Evolutionary conservation across 1,140 invertebrate species (phyloP).

Genomic region (Sitodiplosis mosellana): DNA sequence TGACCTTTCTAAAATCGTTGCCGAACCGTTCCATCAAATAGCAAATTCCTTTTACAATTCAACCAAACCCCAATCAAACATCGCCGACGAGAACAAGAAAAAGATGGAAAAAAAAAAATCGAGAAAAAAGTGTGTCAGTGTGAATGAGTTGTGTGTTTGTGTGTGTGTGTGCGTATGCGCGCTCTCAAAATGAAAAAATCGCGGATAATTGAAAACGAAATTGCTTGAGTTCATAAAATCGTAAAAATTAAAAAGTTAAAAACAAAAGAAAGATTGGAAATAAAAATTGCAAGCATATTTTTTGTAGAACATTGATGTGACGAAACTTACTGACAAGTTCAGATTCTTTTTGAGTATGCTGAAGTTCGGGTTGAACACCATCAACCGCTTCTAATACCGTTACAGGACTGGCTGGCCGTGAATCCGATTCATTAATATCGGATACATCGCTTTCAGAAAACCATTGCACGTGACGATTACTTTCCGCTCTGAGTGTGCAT

Average conservation of each 20-base stretch:
- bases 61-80: background rate
- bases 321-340: constrained; percentile 1
- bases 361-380: constrained; percentile 32
- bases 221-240: too few relatives aligned
- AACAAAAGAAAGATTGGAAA: background rate
- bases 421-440: background rate
- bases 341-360: constrained; percentile 21
- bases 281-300: background rate
- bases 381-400: constrained; percentile 19
- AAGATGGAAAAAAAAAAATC: too few relatives aligned
- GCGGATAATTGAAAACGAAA: too few relatives aligned
- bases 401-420: background rate
- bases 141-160: background rate
- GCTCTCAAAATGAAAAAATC: too few relatives aligned
- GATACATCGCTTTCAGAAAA: background rate
- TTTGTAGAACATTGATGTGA: background rate
- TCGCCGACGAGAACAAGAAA: too few relatives aligned
- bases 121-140: too few relatives aligned
- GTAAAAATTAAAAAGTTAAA: too few relatives aligned
- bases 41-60: background rate
- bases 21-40: background rate
- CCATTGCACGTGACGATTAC: too few relatives aligned
- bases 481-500: too few relatives aligned
- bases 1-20: background rate
- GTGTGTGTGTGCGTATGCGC: background rate